Evolutionary conservation across 2,888 invertebrate species (phyloP).

Genomic region (Acanthacorydalis orientalis): DNA sequence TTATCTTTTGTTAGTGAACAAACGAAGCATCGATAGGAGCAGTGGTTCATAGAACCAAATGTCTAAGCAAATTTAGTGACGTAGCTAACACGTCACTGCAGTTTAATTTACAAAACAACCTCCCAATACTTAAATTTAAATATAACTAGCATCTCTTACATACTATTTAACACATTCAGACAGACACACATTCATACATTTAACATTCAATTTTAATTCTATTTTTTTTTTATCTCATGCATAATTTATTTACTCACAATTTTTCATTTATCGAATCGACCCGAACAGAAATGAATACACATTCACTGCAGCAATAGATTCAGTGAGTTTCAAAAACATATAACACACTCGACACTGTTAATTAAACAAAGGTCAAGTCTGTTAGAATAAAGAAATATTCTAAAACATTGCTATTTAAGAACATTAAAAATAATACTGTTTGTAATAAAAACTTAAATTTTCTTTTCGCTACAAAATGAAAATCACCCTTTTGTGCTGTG

Average conservation of each 20-base stretch:
- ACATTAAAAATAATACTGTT: too few relatives aligned
- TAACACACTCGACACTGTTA: too few relatives aligned
- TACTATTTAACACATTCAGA: background rate
- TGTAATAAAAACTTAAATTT: too few relatives aligned
- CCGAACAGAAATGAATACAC: too few relatives aligned
- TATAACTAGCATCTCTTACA: background rate
- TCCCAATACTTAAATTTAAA: background rate
- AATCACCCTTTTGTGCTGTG: background rate
- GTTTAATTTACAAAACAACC: background rate
- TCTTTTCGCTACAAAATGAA: too few relatives aligned
- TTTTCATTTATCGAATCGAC: background rate
- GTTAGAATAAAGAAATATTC: too few relatives aligned
- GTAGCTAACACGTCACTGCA: background rate
- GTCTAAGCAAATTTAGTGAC: slow-evolving; percentile 5
- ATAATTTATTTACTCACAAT: background rate
- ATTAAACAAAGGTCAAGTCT: too few relatives aligned
- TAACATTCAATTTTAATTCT: background rate
- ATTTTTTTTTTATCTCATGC: background rate
- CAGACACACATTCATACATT: background rate
- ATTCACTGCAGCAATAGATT: too few relatives aligned
- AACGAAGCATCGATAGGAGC: slow-evolving; percentile 5
- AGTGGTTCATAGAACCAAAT: slow-evolving; percentile 6
- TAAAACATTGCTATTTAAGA: too few relatives aligned
- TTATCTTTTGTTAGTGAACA: background rate
- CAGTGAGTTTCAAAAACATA: too few relatives aligned